phyloP scores from a whole-genome alignment of 2,888 invertebrate genomes.

The Acanthosepion esculentum region DNA sequence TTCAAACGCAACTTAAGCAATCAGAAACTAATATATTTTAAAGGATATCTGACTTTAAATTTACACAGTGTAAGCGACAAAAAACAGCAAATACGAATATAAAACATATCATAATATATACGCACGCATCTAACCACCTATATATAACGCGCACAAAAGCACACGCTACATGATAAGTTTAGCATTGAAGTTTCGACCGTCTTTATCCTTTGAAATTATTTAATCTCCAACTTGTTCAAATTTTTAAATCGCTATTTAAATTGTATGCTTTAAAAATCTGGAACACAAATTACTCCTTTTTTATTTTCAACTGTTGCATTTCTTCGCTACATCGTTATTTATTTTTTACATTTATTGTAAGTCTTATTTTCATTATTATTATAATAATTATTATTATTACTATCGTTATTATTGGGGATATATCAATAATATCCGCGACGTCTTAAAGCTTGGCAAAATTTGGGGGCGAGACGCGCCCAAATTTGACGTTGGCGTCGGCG shows the following conservation, averaged over 20 bases:
- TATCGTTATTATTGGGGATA: not conserved
- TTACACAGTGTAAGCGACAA: too few species aligned
- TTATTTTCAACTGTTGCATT: not conserved
- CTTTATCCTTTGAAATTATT: not conserved
- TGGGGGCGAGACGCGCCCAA: not conserved
- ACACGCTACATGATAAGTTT: not conserved
- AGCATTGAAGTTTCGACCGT: not conserved
- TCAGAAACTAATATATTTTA: too few species aligned
- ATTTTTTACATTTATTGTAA: not conserved
- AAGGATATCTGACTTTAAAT: not conserved
- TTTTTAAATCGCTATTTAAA: too few species aligned
- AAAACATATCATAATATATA: not conserved
- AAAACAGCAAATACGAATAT: not conserved
- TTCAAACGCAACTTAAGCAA: too few species aligned
- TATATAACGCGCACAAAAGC: not conserved
- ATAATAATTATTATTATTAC: not conserved
- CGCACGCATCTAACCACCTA: not conserved
- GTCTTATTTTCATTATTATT: not conserved
- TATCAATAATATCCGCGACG: not conserved
- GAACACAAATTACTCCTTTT: not conserved
- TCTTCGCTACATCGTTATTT: too few species aligned
- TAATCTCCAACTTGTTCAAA: not conserved
- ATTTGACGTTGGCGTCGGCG: constrained; percentile 11
- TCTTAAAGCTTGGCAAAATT: not conserved
- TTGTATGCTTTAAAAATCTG: not conserved